These are phyloP conservation scores for Pollachius pollachius DNA, from an alignment of 2,113 vertebrate genomes.

Conservation along the genomic window DNA sequence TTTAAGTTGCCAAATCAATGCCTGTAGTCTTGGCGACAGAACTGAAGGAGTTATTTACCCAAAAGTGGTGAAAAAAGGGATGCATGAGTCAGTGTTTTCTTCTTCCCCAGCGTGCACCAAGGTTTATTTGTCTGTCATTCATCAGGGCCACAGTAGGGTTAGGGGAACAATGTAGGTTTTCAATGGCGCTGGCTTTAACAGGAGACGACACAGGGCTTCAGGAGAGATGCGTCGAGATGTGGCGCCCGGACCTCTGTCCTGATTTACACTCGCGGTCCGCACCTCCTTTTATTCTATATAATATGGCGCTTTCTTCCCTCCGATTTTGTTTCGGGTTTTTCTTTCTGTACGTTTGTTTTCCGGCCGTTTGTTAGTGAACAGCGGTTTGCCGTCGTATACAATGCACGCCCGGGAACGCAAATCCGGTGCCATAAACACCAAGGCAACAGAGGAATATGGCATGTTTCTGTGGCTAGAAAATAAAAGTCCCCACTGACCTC, in stretches of 20 bases:
- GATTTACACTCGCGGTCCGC: conserved; percentile 7
- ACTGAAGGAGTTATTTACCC: conserved; percentile 61
- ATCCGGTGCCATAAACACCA: not conserved
- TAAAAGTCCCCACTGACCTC: conserved; percentile 26
- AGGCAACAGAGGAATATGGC: not conserved
- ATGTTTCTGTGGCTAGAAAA: not conserved
- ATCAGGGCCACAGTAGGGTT: conserved; percentile 48
- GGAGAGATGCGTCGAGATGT: conserved; percentile 31
- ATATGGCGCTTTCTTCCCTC: not conserved
- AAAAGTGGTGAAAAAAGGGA: conserved; percentile 60
- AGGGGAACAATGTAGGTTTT: conserved; percentile 49
- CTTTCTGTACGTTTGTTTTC: too few relatives aligned
- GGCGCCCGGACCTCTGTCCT: conserved; percentile 16
- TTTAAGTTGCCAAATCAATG: conserved; percentile 63
- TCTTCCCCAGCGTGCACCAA: conserved; percentile 24
- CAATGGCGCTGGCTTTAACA: conserved; percentile 28
- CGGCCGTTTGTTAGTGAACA: too few relatives aligned
- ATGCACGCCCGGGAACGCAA: not conserved
- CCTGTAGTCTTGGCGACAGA: conserved; percentile 61
- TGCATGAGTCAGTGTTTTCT: conserved; percentile 46
- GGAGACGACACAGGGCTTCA: conserved; percentile 17
- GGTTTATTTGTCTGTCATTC: conserved; percentile 63
- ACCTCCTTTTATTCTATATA: not conserved
- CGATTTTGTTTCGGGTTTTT: too few relatives aligned
- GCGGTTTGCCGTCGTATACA: not conserved